Base-by-base conservation (phyloP, 37 sponge, comb jelly and placozoan species). In the Bolinopsis microptera region DNA sequence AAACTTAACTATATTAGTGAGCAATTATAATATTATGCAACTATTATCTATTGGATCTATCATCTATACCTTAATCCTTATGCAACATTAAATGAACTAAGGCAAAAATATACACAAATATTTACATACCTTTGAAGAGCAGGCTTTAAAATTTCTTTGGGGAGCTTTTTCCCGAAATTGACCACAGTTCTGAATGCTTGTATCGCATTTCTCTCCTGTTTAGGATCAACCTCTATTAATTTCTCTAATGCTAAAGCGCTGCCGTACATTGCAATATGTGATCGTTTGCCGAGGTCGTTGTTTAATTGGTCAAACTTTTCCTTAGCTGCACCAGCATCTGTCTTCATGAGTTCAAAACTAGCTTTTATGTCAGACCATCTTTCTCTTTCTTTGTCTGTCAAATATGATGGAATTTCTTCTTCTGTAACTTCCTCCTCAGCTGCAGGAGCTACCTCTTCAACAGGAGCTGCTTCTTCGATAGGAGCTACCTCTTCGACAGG, bases 251-350 rank as follows among this genome's bases (percentile, higher is more conserved):
- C 82, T 22, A 33, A 13, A 80, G 82, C 82, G 32, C 82, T 35
- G 0, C 82, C 82, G 22, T 80, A 80, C 82, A 80, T 80, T 24
- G 23, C 2, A 80, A 80, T 35, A 34, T 80, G 32, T 30, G 95
- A 0, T 97, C 96, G 27, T 94, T 95, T 40, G 94, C 96, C 8
- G 96, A 96, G 48, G 96, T 95, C 0, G 93, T 94, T 74, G 69
- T 95, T 25, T 96, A 98, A 16, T 93, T 96, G 0, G 96, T 96
- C 35, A 92, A 94, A 76, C 38, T 95, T 30, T 83, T 98, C 61
- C 39, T 98, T 18, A 32, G 82, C 82, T 23, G 35, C 82, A 35
- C 5, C 8, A 36, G 82, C 36, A 80, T 34, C 37, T 30, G 82
- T 80, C 32, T 80, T 30, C 37, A 80, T 3, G 3, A 80, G 35